A percentile compares a stretch with the other conserved stretches of the same genome.
phyloP scores from a whole-genome alignment of 37 sponge, comb jelly and placozoan genomes.

The Cladorhizidae sp. region DNA sequence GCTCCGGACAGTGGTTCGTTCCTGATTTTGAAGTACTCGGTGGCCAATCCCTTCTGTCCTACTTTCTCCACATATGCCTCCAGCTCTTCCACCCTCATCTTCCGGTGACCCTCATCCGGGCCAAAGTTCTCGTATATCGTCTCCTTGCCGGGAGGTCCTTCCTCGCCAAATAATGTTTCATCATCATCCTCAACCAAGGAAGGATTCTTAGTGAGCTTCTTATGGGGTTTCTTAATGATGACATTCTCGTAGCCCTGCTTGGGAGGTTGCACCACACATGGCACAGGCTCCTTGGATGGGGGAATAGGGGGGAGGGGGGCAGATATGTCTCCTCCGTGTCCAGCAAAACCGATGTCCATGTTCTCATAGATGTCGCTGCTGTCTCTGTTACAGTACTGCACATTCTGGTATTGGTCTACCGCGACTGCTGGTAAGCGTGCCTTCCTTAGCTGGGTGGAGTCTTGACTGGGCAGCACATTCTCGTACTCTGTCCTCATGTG shows the following conservation, averaged over 20 bases:
- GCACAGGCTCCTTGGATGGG: neutral
- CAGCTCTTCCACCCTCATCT: conserved; percentile 55
- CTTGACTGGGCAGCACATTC: conserved; percentile 1
- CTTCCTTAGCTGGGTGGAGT: neutral
- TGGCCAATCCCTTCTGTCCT: conserved; percentile 48
- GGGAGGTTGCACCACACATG: neutral
- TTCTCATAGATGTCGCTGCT: conserved; percentile 7
- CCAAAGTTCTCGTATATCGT: conserved; percentile 65
- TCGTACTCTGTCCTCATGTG: neutral
- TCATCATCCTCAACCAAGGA: conserved; percentile 14
- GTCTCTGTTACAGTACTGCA: neutral
- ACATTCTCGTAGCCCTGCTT: neutral
- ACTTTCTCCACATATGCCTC: conserved; percentile 43
- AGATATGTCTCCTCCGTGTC: neutral
- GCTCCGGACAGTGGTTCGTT: conserved; percentile 38
- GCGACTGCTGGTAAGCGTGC: no score
- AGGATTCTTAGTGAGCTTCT: no score
- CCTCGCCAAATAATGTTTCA: conserved; percentile 13
- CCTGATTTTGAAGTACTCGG: conserved; percentile 63
- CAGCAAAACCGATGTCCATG: conserved; percentile 1
- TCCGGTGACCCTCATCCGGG: conserved; percentile 47
- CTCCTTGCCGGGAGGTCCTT: conserved; percentile 21
- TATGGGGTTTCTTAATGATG: neutral
- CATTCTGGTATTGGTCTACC: conserved; percentile 7
- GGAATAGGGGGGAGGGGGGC: conserved; percentile 3